A percentile compares a stretch with the other conserved stretches of the same genome.
phyloP scores from a whole-genome alignment of 2,113 vertebrate species.

The Alosa alosa region DNA sequence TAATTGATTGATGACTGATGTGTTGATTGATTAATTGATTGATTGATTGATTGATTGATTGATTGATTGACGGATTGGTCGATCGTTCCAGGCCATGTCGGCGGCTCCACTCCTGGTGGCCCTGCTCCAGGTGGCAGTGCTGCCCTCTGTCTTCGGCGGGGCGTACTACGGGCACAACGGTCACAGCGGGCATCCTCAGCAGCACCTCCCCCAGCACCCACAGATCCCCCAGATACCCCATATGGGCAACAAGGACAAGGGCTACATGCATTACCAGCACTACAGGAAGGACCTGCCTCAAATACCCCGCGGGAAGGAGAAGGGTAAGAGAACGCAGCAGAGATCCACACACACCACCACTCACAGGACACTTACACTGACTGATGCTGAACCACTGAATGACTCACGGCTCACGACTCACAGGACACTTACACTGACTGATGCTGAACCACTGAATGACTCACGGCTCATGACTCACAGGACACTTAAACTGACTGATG shows the following conservation, averaged over 20 bases:
- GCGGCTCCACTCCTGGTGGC: slow-evolving; percentile 55
- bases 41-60: neutral
- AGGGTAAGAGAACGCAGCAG: slow-evolving; percentile 74
- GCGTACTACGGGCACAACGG: slow-evolving; percentile 92
- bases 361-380: neutral
- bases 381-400: too few relatives aligned
- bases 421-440: too few relatives aligned
- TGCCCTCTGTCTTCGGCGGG: slow-evolving; percentile 72
- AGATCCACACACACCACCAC: neutral
- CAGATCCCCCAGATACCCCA: slow-evolving; percentile 83
- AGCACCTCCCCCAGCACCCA: slow-evolving; percentile 74
- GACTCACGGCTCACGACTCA: neutral
- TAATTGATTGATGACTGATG: neutral
- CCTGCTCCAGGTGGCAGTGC: slow-evolving; percentile 71
- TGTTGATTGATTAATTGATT: neutral
- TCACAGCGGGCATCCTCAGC: slow-evolving; percentile 65
- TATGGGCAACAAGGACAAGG: slow-evolving; percentile 81
- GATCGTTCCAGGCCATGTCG: slow-evolving; percentile 59
- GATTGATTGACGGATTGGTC: neutral
- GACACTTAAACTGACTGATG: neutral
- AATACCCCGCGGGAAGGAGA: slow-evolving; percentile 81
- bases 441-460: too few relatives aligned
- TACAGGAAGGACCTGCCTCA: slow-evolving; percentile 91
- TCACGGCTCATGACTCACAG: too few relatives aligned
- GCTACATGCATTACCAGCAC: slow-evolving; percentile 85